Evolutionary conservation across 92 coral and sea anemone genomes (phyloP).

Genomic region (Palythoa grandis): DNA sequence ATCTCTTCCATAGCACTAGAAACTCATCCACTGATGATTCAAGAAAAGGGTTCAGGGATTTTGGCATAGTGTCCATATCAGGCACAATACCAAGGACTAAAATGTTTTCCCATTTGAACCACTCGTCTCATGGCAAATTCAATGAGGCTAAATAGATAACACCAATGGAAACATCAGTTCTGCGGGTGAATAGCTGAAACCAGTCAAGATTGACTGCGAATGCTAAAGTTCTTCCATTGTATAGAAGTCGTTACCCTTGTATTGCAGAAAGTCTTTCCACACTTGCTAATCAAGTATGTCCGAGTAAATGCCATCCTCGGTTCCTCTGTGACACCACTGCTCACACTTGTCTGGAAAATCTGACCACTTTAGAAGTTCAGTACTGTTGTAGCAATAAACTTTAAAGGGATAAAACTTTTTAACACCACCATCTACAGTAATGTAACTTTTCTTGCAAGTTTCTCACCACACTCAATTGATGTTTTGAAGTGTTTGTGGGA

Average conservation of each 20-base stretch:
- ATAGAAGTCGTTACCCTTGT: background rate
- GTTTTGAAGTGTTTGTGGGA: conserved; percentile 40
- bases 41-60: background rate
- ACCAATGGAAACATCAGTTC: background rate
- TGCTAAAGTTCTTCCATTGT: background rate
- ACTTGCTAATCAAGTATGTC: background rate
- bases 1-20: background rate
- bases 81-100: conserved; percentile 2
- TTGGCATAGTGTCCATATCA: background rate
- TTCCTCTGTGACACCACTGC: background rate
- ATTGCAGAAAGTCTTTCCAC: background rate
- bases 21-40: background rate
- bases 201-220: conserved; percentile 14
- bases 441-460: conserved; percentile 11
- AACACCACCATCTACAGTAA: background rate
- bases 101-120: conserved; percentile 7
- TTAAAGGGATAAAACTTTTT: conserved; percentile 21
- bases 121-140: conserved; percentile 5
- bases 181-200: background rate
- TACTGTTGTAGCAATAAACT: conserved; percentile 12
- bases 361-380: conserved; percentile 15
- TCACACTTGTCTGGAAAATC: conserved; percentile 33
- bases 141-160: background rate
- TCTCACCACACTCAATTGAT: conserved; percentile 1
- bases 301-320: background rate